Evolutionary conservation across 2,888 invertebrate genomes (phyloP), one percentile per base, ranked within the genome.

Genomic region (Tromatobia lineatoria): DNA sequence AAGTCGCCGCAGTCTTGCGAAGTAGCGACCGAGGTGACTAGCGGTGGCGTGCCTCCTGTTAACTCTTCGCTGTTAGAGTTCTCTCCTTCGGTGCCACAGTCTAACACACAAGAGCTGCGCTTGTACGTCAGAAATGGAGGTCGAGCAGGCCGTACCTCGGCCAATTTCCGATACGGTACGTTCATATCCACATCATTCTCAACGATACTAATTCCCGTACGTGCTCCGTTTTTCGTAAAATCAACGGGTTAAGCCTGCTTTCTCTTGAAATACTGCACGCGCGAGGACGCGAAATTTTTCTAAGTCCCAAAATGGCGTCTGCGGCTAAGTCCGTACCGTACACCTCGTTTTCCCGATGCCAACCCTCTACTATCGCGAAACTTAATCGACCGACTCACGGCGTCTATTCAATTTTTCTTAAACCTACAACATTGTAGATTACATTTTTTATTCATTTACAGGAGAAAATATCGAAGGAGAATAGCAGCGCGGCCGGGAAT

Each of bases 231-330:
- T 89, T 86, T 80, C 78, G 52, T 13, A 25, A 64, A 78, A 86
- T 57, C 42, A 45, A 50, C n/a, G 38, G 42, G 70, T 86, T 91
- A 88, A 11, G 75, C 76, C 87, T 88, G 88, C 95, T 94, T 94
- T 94, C 95, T 95, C 94, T 94, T 95, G 95, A 91, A 94, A 93
- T 91, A 90, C 91, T 91, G 92, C 91, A 83, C 92, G 77, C 82
- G 86, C 89, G 93, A 93, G 93, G 95, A 94, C 90, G 91, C 93
- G 94, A 95, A 95, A 95, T 94, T 95, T 95, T 95, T 95, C 95
- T 95, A 97, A 97, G 97, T 97, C 96, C 96, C 96, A 97, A 97
- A 96, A 97, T 97, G 97, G 97, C 97, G 97, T 96, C 97, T 96
- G 95, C 95, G 95, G 95, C 95, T 95, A 95, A 96, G 96, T 96